These are phyloP conservation scores for Nymphalis io DNA, from an alignment of 1,140 invertebrate species.

Conservation along the genomic window DNA sequence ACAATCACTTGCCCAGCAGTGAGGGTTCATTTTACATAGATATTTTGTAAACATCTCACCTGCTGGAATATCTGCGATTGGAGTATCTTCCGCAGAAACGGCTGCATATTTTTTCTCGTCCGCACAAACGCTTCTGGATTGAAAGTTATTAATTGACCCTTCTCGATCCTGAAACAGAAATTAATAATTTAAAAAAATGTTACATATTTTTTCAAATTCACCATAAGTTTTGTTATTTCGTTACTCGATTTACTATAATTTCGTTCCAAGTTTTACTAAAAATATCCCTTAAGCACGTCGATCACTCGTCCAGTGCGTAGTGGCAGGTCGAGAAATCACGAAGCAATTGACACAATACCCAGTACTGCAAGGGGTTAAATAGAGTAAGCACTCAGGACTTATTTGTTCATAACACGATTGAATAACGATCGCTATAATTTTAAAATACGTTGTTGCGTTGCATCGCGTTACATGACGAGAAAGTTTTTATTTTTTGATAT, in stretches of 20 bases:
- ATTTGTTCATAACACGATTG: conserved; percentile 9
- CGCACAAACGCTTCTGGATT: conserved; percentile 92
- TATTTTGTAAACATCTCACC: conserved; percentile 72
- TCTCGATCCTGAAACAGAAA: conserved; percentile 80
- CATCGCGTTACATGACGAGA: neutral
- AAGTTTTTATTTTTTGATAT: no score
- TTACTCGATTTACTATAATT: neutral
- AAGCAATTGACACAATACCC: neutral
- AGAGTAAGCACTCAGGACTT: conserved; percentile 4
- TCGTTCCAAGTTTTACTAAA: no score
- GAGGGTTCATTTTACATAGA: no score
- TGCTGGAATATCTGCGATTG: conserved; percentile 97
- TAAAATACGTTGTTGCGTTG: neutral
- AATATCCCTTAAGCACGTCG: no score
- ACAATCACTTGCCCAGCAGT: no score
- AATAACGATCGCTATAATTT: conserved; percentile 7
- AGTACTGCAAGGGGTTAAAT: conserved; percentile 5
- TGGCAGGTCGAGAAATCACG: neutral
- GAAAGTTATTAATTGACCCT: conserved; percentile 92
- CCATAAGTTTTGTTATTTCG: neutral
- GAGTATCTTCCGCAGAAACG: conserved; percentile 94
- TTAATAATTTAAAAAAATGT: conserved; percentile 17
- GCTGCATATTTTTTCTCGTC: conserved; percentile 90
- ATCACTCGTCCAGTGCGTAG: neutral
- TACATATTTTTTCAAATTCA: neutral